Conservation (phyloP, 2,113 vertebrate genomes). For the Lophura nycthemera region DNA sequence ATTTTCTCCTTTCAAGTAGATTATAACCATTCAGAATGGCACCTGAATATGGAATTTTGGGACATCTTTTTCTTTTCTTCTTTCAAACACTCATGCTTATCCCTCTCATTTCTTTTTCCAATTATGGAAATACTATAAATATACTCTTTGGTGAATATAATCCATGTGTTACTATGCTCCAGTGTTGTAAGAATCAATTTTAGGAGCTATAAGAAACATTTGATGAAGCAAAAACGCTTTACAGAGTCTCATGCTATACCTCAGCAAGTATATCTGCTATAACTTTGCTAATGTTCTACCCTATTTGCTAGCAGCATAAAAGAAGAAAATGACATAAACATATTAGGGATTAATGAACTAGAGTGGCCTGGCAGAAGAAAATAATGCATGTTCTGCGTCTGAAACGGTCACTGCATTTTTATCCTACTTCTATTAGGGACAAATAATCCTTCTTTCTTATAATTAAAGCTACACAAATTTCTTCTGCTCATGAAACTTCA, state of each 20-base stretch:
- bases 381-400: not conserved
- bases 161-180: not conserved
- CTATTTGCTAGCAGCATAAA: not conserved
- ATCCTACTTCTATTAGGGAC: not conserved
- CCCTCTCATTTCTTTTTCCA: not conserved
- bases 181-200: not conserved
- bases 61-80: constrained; percentile 4
- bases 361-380: not conserved
- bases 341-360: not conserved
- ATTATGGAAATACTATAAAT: not conserved
- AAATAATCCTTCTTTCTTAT: not conserved
- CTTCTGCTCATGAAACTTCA: not conserved
- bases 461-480: not conserved
- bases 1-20: not conserved
- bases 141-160: not conserved
- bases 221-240: not conserved
- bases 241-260: not conserved
- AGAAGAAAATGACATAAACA: not conserved
- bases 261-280: not conserved
- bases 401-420: not conserved
- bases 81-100: not conserved
- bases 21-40: not conserved
- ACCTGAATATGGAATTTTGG: not conserved
- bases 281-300: not conserved
- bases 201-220: not conserved